Percentiles rank a stretch among this genome's conserved stretches.
Conservation (phyloP, 2,797 vertebrate genomes). For the Myiotriccus ornatus region DNA sequence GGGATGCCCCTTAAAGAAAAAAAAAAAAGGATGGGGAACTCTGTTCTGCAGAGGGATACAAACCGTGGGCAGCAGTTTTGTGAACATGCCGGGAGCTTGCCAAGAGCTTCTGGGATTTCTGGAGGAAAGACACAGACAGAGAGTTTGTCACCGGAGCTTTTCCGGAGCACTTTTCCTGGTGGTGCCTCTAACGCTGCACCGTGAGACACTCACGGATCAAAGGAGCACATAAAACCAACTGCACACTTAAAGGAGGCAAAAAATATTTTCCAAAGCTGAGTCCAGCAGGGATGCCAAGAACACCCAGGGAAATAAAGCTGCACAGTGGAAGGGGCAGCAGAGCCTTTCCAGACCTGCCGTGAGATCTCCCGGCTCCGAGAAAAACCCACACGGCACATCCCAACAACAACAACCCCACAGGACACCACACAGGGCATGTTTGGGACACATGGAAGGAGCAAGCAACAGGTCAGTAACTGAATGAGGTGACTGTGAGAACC, state of each 20-base stretch:
- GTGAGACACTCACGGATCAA: not conserved
- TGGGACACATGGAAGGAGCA: not conserved
- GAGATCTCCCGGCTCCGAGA: not conserved
- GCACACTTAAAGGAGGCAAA: not conserved
- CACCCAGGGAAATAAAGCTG: not conserved
- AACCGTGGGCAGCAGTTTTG: conserved; percentile 66
- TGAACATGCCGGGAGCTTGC: conserved; percentile 56
- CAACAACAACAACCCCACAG: not conserved
- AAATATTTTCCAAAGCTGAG: not conserved
- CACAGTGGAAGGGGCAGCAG: not conserved
- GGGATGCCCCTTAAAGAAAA: not conserved
- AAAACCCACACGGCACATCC: not conserved
- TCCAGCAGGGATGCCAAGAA: conserved; percentile 9
- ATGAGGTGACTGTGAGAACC: not conserved
- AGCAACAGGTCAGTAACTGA: not conserved
- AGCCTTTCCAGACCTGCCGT: not conserved
- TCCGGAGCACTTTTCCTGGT: not conserved
- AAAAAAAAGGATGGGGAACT: not conserved
- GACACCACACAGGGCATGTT: rapidly evolving
- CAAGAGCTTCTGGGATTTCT: conserved; percentile 66
- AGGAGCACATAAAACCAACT: not conserved
- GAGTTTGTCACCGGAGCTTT: not conserved
- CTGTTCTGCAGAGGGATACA: not conserved
- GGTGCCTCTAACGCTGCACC: not conserved
- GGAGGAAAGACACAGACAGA: not conserved